These are phyloP conservation scores for Petrocephalus zakoni DNA, from an alignment of 2,113 vertebrate genomes.

Conservation along the genomic window DNA sequence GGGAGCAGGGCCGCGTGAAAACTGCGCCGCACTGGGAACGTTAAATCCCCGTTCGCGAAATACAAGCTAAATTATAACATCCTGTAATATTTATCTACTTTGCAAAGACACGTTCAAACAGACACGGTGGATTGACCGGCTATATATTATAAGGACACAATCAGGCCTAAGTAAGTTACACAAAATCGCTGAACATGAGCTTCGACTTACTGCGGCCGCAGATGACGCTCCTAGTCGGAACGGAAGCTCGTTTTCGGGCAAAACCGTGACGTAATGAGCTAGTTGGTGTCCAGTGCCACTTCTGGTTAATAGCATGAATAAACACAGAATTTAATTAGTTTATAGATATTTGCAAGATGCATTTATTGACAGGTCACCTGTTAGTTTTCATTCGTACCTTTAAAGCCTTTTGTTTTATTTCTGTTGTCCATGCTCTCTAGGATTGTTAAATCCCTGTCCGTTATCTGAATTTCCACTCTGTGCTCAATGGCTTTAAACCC, in stretches of 20 bases:
- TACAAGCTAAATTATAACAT: background rate
- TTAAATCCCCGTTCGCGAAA: background rate
- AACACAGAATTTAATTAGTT: background rate
- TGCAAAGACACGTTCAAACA: background rate
- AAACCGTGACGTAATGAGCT: background rate
- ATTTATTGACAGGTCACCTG: background rate
- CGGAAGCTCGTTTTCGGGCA: background rate
- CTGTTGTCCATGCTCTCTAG: background rate
- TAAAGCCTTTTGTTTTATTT: background rate
- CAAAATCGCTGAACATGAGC: background rate
- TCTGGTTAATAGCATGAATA: background rate
- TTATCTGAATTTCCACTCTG: slow-evolving; percentile 69
- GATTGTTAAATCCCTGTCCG: background rate
- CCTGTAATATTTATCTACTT: background rate
- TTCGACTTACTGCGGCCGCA: background rate
- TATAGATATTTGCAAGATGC: background rate
- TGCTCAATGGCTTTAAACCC: slow-evolving; percentile 99
- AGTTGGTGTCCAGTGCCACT: background rate
- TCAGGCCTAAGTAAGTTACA: background rate
- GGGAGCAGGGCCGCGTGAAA: background rate
- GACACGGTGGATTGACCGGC: background rate
- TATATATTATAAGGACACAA: background rate
- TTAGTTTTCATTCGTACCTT: background rate
- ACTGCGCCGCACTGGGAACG: background rate
- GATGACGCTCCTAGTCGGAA: background rate